Base-by-base conservation (phyloP, 2,797 vertebrate species). In the Anomalospiza imberbis region DNA sequence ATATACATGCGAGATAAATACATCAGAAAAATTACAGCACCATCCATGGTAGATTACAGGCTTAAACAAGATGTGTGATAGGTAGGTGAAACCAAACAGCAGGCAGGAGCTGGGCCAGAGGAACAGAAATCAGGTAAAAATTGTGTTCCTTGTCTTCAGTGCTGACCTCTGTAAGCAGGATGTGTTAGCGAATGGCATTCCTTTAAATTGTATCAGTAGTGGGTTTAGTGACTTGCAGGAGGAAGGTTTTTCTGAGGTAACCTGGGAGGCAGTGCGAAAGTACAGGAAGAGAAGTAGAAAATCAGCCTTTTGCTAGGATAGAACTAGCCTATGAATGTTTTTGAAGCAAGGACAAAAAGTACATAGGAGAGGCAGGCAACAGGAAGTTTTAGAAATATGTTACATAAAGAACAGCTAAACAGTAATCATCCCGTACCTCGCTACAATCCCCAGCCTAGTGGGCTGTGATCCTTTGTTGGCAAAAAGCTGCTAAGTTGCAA, bases 141-240 rank as follows among this genome's bases (percentile, higher is more conserved):
- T 8, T 44, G 3, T 50, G 21, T 34, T 10, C 10, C 4, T 17
- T 62, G 10, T 16, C n/a, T 24, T 83, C 38, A 24, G 13, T 18
- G 14, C 12, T 70, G 79, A 21, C 9, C 12, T 76, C 36, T 70
- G 11, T 55, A 63, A n/a, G 4, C 18, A 45, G 53, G 32, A 10
- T 17, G 18, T 0, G 0, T 22, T 60, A 32, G 31, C 18, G 36
- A 89, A 58, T 0, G 0, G 6, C 6, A 6, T 29, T 7, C 11
- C 73, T 70, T 62, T 55, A 9, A 55, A 53, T 10, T 17, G 12
- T 24, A 55, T 31, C 4, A 13, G 15, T 18, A 6, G 21, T 48
- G 62, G 13, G 14, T 60, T 84, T 60, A 36, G 36, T 48, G 40
- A 70, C 28, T 67, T 73, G 36, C 40, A 47, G 70, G 48, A 48